Evolutionary conservation across 2,797 vertebrate genomes (phyloP), one percentile per base, ranked within the genome.

Genomic region (Sebastes steindachneri): DNA sequence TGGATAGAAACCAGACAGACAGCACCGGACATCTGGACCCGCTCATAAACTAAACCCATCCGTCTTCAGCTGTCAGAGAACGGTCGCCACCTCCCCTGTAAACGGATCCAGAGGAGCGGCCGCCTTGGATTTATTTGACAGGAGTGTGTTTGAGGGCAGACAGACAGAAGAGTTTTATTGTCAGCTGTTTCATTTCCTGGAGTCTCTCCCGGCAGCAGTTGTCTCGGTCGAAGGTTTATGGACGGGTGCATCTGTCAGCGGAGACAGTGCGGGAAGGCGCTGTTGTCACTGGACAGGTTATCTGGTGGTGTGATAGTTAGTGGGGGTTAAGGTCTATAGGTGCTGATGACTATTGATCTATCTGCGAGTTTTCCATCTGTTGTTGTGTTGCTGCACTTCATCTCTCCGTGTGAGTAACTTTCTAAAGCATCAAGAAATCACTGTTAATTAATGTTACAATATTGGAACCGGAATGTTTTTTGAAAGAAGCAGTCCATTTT

Each of bases 131-230:
- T 91, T 91, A 92, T 92, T 90, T 93, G 92, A 93, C 89, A 87
- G 83, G 54, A 74, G 70, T 62, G 86, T 59, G 82, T 91, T 86
- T 87, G 54, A 45, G 73, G 71, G 76, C 77, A 79, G 86, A 87
- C 86, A 76, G 84, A 88, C 84, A 59, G 35, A 28, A 35, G 72
- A 68, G 70, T 90, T 93, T 92, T 90, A 93, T 72, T 85, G 91
- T 90, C 92, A 91, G 90, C 89, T 86, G 90, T 91, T 93, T 93
- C 73, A 83, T 89, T 91, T 92, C 68, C 64, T 84, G 80, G 70
- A 87, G 89, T 85, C 80, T 93, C 87, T 88, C 33, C 57, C 54
- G 79, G 72, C 80, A 86, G 73, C 84, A 85, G 88, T 83, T 88
- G 85, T 84, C 84, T 77, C 21, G 28, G 62, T 64, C 55, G 33